Base-by-base conservation (phyloP, 2,888 invertebrate species). In the Brachyptera risi region DNA sequence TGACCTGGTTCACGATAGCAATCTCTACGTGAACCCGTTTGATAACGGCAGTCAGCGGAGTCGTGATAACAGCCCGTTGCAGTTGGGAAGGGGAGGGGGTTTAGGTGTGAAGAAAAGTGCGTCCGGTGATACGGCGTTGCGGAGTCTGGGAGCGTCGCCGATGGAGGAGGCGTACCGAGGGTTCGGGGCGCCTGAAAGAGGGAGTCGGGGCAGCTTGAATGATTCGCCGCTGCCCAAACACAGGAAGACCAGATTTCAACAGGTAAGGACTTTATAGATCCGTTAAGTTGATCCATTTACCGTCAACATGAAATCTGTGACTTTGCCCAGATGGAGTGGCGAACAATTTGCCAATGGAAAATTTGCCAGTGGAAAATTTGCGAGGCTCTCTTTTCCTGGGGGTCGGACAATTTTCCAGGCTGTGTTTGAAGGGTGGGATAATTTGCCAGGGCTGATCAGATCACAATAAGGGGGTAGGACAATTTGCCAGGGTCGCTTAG, bases 1-100 rank as follows among this genome's bases (percentile, higher is more conserved):
- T 75, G 85, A 61, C 19, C 57, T 64, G 2, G 37, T 47, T 19
- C 51, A 59, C 27, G 65, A 85, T 76, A 90, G 90, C 75, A 92
- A 91, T 80, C 81, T 92, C 73, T 92, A 92, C 78, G 88, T 92
- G 74, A 92, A 92, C 79, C 92, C 92, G 62, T 76, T 92, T 79
- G 89, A 75, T 58, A 71, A 70, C 27, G 70, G 72, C 24, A 27
- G 56, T 15, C 50, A 59, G 47, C 13, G 59, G 15, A 62, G 37
- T 13, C 26, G 13, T 26, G 56, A 42, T 11, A 38, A 17, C n/a
- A 56, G 61, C 21, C 63, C 58, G 2, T 26, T 27, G 31, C 57
- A 51, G 51, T 68, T 65, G 66, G 44, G 51, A 67, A 59, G 66
- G 68, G 65, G 71, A 75, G 73, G 68, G 70, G 54, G 54, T 9